These are phyloP conservation scores for Drosophila melanica DNA, from an alignment of 1,140 invertebrate species.

Conservation along the genomic window DNA sequence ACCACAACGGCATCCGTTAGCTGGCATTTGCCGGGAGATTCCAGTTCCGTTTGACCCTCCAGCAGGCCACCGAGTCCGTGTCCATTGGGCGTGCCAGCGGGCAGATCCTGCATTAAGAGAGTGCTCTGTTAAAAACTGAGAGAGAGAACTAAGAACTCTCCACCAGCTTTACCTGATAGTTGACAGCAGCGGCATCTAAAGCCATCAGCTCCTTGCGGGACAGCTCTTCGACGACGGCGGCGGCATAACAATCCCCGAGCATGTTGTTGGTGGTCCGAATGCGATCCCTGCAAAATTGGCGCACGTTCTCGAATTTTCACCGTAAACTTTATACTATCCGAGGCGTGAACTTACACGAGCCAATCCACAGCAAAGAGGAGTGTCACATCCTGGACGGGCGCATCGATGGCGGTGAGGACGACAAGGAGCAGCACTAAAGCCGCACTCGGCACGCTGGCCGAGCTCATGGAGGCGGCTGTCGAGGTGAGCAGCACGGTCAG, in stretches of 20 bases:
- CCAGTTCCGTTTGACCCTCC: conserved; percentile 79
- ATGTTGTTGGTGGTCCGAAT: conserved; percentile 95
- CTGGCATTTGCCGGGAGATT: conserved; percentile 56
- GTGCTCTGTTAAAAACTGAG: not conserved
- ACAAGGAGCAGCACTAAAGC: conserved; percentile 94
- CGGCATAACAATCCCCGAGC: conserved; percentile 94
- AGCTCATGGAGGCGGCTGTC: conserved; percentile 95
- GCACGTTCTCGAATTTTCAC: not conserved
- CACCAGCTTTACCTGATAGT: conserved; percentile 84
- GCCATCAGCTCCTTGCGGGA: conserved; percentile 92
- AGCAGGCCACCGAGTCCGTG: conserved; percentile 49
- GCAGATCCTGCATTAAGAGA: conserved; percentile 55
- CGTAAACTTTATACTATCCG: not conserved
- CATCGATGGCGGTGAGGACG: conserved; percentile 93
- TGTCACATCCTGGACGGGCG: conserved; percentile 92
- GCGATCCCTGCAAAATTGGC: conserved; percentile 87
- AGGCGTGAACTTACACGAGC: conserved; percentile 91
- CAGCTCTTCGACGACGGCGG: conserved; percentile 92
- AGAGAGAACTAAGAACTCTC: not conserved
- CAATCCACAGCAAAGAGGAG: conserved; percentile 95
- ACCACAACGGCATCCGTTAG: conserved; percentile 78
- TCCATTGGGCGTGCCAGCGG: conserved; percentile 76
- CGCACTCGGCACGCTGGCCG: conserved; percentile 96
- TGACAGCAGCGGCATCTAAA: conserved; percentile 87
- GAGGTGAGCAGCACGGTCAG: conserved; percentile 94